Evolutionary conservation across 2,888 invertebrate genomes (phyloP), one percentile per base, ranked within the genome.

Genomic region (Theodoxus fluviatilis): DNA sequence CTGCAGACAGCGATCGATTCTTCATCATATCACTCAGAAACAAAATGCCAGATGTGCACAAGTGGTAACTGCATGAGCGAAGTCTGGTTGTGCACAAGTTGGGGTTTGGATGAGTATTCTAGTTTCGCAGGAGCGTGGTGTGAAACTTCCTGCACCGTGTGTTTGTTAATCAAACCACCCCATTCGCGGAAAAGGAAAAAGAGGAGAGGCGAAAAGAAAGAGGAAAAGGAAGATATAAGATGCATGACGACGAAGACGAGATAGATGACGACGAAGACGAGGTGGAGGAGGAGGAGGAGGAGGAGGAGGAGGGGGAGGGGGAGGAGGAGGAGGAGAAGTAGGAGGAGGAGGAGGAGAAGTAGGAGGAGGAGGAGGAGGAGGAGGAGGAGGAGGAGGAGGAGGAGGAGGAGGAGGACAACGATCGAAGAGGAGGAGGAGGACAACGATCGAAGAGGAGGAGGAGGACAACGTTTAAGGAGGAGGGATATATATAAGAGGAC

Each of bases 371-470:
- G 43, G 28, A 7, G 28, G 47, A 7, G 15, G 22, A 28, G 18
- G n/a, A 38, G 47, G 31, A 28, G 1, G 28, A 2, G 18, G 12
- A 18, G n/a, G 37, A 40, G 22, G 22, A 25, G 15, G 65, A 15
- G 65, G 15, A 43, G 40, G 43, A 37, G 15, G 18, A 9, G 7
- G 25, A 61, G 12, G n/a, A 33, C 6, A 33, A 61, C 31, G 33
- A 33, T 31, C 31, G 33, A 33, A 61, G 33, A 61, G 61, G 33
- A 33, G 33, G 33, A 22, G 64, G 6, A 25, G n/a, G n/a, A 6
- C 52, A n/a, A 12, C 25, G 52, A 12, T n/a, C n/a, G 52, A n/a
- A 7, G 64, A 64, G 64, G 38, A 40, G 38, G 64, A 64, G 64
- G 22, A 40, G 38, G 64, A 64, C n/a, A n/a, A n/a, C n/a, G n/a